Conservation (phyloP, 2,888 invertebrate genomes). For the Pegoplata infirma region DNA sequence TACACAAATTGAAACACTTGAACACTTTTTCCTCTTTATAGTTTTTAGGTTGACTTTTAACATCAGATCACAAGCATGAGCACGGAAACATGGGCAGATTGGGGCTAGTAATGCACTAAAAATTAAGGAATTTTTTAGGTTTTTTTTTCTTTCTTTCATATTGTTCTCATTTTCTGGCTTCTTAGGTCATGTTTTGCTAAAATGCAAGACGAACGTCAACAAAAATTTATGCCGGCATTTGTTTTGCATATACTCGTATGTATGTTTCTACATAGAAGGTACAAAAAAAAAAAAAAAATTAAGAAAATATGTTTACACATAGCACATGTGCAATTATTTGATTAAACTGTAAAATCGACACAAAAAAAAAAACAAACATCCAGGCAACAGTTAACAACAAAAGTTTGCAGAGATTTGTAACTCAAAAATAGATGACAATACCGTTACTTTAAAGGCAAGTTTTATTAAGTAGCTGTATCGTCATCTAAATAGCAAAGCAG, state of each 20-base stretch:
- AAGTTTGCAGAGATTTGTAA: no score
- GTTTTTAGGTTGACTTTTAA: slow-evolving; percentile 50
- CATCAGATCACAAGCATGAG: slow-evolving; percentile 32
- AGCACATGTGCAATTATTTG: slow-evolving; percentile 77
- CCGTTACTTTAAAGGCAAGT: no score
- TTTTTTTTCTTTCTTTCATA: slow-evolving; percentile 28
- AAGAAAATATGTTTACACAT: slow-evolving; percentile 77
- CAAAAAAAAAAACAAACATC: slow-evolving; percentile 67
- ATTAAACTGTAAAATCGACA: slow-evolving; percentile 76
- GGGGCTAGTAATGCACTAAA: slow-evolving; percentile 6
- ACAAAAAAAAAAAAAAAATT: slow-evolving; percentile 47
- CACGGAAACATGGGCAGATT: neutral
- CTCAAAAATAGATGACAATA: no score
- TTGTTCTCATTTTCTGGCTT: slow-evolving; percentile 56
- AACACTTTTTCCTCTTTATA: slow-evolving; percentile 27
- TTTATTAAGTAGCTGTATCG: no score
- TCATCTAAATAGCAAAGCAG: no score
- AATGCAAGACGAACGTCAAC: slow-evolving; percentile 45
- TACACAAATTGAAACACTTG: slow-evolving; percentile 17
- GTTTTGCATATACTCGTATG: slow-evolving; percentile 45
- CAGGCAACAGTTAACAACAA: slow-evolving; percentile 64
- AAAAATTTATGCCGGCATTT: slow-evolving; percentile 51
- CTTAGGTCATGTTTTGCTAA: slow-evolving; percentile 58
- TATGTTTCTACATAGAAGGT: no score
- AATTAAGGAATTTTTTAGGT: slow-evolving; percentile 11